These are phyloP conservation scores for Drosophila elegans DNA, from an alignment of 1,140 invertebrate species.

Conservation along the genomic window DNA sequence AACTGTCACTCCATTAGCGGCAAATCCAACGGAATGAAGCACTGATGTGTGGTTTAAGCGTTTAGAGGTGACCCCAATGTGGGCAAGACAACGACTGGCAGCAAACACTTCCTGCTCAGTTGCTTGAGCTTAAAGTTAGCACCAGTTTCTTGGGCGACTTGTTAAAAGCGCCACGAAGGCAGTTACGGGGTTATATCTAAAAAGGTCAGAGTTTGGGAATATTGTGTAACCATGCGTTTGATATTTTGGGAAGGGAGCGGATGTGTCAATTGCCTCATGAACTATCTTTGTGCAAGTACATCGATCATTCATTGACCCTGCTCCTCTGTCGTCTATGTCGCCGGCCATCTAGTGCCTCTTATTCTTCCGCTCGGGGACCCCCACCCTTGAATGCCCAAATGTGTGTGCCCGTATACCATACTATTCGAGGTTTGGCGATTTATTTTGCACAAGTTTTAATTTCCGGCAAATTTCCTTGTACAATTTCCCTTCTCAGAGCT, in stretches of 20 bases:
- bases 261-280: constrained; percentile 17
- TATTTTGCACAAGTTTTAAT: constrained; percentile 85
- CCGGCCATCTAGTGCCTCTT: not conserved
- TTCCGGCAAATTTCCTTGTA: constrained; percentile 84
- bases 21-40: constrained; percentile 41
- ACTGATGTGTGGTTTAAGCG: not conserved
- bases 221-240: constrained; percentile 27
- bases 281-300: constrained; percentile 19
- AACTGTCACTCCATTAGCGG: constrained; percentile 79
- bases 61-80: not conserved
- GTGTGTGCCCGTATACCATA: constrained; percentile 21
- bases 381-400: not conserved
- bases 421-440: constrained; percentile 74
- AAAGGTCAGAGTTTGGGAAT: constrained; percentile 23
- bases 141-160: not conserved
- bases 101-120: constrained; percentile 6
- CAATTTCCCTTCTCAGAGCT: constrained; percentile 80
- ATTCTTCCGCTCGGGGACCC: no score
- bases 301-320: constrained; percentile 57
- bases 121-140: not conserved
- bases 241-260: not conserved
- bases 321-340: constrained; percentile 1
- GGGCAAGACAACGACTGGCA: constrained; percentile 14
- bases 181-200: not conserved
- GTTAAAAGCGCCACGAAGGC: not conserved